Base-by-base conservation (phyloP, 2,888 invertebrate genomes). In the Aquatica leii region DNA sequence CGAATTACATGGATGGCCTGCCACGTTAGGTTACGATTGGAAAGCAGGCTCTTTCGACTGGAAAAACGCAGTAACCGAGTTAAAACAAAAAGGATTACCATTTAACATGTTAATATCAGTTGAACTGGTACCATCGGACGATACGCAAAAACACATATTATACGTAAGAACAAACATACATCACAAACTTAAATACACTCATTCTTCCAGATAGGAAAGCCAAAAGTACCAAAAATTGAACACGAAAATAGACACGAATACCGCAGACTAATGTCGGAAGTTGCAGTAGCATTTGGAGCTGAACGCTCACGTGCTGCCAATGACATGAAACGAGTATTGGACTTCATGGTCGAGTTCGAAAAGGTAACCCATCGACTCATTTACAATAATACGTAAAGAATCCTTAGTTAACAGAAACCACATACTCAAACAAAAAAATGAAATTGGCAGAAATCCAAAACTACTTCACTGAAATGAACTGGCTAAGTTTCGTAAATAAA, bases 1-100 rank as follows among this genome's bases (percentile, higher is more conserved):
- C 17, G 67, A 72, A 15, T 58, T 74, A 5, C 74, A 75, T 11
- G 77, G 77, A 34, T 77, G 77, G 78, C 78, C 78, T 0, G 53
- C 76, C 5, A 40, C 74, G 4, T 73, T 73, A 35, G 66, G 63
- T 18, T 57, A 66, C 6, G 52, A 59, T 35, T 77, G 76, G 72
- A 57, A 66, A 24, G 72, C 67, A 21, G 54, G 52, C 2, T 55
- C 70, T 24, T 76, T 75, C 55, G 53, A 73, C 31, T 78, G 77
- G 78, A 57, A 64, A 3, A 65, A 70, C 17, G 58, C 69, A 2
- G 74, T 74, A 69, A 40, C 73, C 1, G 69, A 69, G 52, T 69
- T 76, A 2, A 69, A 73, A 51, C 66, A 69, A 55, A 20, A 70
- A 8, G 78, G 77, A 11, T 54, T 77, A 6, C 59, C 59, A 5